phyloP scores from a whole-genome alignment of 2,113 vertebrate genomes.

The Ophiodon elongatus region DNA sequence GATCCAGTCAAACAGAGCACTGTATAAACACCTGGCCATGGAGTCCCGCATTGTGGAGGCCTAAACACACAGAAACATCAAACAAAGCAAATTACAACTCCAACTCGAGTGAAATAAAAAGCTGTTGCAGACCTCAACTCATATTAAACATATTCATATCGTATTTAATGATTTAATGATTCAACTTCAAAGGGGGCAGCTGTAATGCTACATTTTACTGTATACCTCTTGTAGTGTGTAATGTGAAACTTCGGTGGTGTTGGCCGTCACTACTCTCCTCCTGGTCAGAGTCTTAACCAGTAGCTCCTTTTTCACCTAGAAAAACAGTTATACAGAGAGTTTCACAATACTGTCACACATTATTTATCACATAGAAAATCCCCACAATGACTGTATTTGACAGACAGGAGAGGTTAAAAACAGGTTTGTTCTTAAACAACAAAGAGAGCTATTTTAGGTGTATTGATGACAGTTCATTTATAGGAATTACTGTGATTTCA shows the following conservation, averaged over 20 bases:
- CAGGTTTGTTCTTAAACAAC: slow-evolving; percentile 10
- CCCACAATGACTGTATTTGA: not conserved
- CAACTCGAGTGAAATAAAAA: not conserved
- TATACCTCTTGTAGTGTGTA: slow-evolving; percentile 92
- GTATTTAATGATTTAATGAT: not conserved
- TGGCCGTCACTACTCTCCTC: slow-evolving; percentile 89
- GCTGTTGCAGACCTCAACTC: not conserved
- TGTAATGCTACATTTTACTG: not conserved
- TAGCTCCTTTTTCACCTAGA: slow-evolving; percentile 90
- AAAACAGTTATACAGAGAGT: not conserved
- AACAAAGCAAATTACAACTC: not conserved
- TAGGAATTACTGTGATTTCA: not conserved
- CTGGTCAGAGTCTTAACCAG: slow-evolving; percentile 92
- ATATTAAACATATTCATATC: too few relatives aligned
- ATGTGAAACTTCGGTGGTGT: slow-evolving; percentile 87
- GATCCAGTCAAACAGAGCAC: slow-evolving; percentile 96
- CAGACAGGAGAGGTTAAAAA: not conserved
- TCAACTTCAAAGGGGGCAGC: too few relatives aligned
- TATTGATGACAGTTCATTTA: not conserved
- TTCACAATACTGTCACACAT: not conserved
- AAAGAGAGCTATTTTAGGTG: slow-evolving; percentile 12
- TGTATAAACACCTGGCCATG: slow-evolving; percentile 95
- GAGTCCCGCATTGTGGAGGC: slow-evolving; percentile 91
- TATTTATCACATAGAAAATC: not conserved
- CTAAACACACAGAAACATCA: slow-evolving; percentile 70